These are phyloP conservation scores for Iselma pallidipennis DNA, from an alignment of 2,888 invertebrate species.

Conservation along the genomic window DNA sequence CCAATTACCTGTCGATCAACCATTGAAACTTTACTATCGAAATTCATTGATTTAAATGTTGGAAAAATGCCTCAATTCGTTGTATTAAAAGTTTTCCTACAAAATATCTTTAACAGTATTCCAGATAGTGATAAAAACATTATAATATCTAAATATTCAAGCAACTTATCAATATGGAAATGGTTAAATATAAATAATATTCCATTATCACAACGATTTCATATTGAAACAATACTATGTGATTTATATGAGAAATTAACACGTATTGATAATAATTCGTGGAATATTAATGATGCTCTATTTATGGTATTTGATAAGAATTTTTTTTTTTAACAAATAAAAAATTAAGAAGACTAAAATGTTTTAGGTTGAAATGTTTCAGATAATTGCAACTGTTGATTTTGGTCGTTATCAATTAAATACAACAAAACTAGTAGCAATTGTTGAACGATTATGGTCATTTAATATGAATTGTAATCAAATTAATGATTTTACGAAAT, in stretches of 20 bases:
- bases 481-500: conserved; percentile 33
- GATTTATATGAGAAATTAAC: conserved; percentile 21
- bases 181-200: conserved; percentile 20
- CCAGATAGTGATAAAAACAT: conserved; percentile 7
- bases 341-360: not conserved
- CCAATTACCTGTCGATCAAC: conserved; percentile 2
- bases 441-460: conserved; percentile 27
- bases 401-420: conserved; percentile 20
- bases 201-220: conserved; percentile 17
- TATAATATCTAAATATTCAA: conserved; percentile 22
- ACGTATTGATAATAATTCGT: conserved; percentile 14
- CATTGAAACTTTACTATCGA: conserved; percentile 4
- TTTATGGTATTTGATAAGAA: conserved; percentile 20
- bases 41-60: conserved; percentile 27
- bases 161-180: conserved; percentile 29
- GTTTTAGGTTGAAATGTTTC: conserved; percentile 27
- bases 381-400: conserved; percentile 20
- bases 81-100: conserved; percentile 33
- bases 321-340: not conserved
- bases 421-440: conserved; percentile 9
- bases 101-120: conserved; percentile 28
- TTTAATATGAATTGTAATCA: conserved; percentile 17
- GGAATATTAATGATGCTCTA: conserved; percentile 20
- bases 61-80: conserved; percentile 31
- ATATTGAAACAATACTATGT: conserved; percentile 22